Base-by-base conservation (phyloP, 2,113 vertebrate genomes). In the Dendropsophus ebraccatus region DNA sequence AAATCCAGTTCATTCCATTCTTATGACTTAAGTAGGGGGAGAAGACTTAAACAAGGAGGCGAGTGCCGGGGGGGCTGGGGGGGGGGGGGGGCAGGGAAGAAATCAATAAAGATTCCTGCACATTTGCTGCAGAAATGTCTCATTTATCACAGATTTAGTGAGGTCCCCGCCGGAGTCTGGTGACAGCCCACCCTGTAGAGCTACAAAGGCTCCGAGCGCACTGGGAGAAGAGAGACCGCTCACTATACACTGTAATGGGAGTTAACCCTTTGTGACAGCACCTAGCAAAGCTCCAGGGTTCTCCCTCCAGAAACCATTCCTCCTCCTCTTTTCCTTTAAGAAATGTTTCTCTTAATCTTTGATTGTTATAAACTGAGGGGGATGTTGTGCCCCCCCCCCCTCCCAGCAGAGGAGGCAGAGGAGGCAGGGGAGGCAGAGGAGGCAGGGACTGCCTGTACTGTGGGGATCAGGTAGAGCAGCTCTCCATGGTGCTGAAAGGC, bases 1-100 rank as follows among this genome's bases (percentile, higher is more conserved):
- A 87, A 81, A 87, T 81, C 67, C 65, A 74, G 50, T 47, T 81
- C 69, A 62, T 74, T 87, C 77, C 60, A 87, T 81, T 87, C 67
- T 74, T 87, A 87, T 74, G 69, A 62, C 77, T 87, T 81, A 73
- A 87, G 85, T 74, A 73, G 41, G 58, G 60, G 69, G 47, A 72
- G 28, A 12, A 62, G 85, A 74, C 67, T 77, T 84, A 87, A 81
- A 81, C 77, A 49, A 45, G 11, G 65, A 81, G 84, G 65, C 35
- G 21, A 23, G 65, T 32, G n/a, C n/a, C n/a, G n/a, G 41, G 3
- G 8, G 41, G 3, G 37, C 47, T 10, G 72, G 54, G 37, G 54
- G 9, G 77, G 37, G 14, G 19, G 23, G 28, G 49, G 16, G 2
- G 6, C 45, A 5, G 8, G 25, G 30, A 76, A 32, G 4, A 84